phyloP scores from a whole-genome alignment of 2,113 vertebrate genomes.

The Lutjanus erythropterus region DNA sequence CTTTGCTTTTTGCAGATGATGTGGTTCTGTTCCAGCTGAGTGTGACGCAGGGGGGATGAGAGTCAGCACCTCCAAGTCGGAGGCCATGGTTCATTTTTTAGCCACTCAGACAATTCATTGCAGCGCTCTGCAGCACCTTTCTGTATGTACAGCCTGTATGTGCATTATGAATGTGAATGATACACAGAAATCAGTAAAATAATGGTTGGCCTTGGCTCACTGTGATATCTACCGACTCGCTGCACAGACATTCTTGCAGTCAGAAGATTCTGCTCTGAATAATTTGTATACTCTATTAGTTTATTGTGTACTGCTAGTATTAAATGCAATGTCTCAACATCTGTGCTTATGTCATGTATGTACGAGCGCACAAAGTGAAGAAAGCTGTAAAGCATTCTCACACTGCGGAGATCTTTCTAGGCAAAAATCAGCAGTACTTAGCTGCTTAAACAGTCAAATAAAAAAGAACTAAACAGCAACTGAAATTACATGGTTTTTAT shows the following conservation, averaged over 20 bases:
- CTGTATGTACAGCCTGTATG: slow-evolving; percentile 12
- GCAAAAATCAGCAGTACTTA: neutral
- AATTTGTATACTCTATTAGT: neutral
- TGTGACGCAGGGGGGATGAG: no score
- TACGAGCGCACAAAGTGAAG: neutral
- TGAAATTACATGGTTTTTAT: slow-evolving; percentile 4
- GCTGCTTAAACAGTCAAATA: neutral
- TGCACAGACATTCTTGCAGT: slow-evolving; percentile 13
- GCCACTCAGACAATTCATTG: no score
- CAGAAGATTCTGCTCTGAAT: neutral
- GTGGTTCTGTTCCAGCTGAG: no score
- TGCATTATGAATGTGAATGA: neutral
- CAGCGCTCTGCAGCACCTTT: no score
- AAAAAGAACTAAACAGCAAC: neutral
- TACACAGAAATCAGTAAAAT: neutral
- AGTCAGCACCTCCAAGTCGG: no score
- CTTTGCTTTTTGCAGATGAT: no score
- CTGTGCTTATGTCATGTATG: slow-evolving; percentile 9
- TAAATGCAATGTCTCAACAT: neutral
- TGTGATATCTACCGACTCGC: slow-evolving; percentile 12
- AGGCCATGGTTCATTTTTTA: no score
- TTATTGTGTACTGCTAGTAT: neutral
- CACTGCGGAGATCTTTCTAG: neutral
- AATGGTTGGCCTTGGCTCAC: neutral
- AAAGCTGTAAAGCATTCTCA: neutral